Conservation (phyloP, 2,797 vertebrate species). For the Epinephelus malabaricus region DNA sequence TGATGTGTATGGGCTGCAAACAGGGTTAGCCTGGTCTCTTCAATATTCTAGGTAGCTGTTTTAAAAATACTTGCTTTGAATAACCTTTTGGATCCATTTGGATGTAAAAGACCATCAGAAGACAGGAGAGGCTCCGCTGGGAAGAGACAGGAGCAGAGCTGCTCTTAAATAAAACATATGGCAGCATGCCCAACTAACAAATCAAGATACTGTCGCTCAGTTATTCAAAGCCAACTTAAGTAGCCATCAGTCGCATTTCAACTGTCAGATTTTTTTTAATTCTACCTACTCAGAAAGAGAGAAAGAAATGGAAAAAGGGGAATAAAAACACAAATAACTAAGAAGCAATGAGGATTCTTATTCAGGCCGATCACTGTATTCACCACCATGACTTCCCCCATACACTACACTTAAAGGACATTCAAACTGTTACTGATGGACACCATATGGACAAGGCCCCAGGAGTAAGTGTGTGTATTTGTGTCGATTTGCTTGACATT, state of each 20-base stretch:
- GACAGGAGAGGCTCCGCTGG: background rate
- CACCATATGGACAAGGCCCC: slow-evolving; percentile 75
- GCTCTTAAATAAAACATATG: background rate
- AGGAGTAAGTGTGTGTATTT: slow-evolving; percentile 60
- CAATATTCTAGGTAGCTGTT: background rate
- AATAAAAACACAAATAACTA: slow-evolving; percentile 3
- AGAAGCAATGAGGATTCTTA: slow-evolving; percentile 14
- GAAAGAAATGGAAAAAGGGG: background rate
- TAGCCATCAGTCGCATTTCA: slow-evolving; percentile 5
- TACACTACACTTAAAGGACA: slow-evolving; percentile 42
- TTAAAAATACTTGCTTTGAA: background rate
- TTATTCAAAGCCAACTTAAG: background rate
- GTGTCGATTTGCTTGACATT: slow-evolving; percentile 78
- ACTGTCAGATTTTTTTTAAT: background rate
- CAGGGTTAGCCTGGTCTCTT: background rate
- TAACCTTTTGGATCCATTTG: background rate
- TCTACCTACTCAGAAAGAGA: background rate
- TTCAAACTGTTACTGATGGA: slow-evolving; percentile 57
- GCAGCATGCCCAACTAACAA: background rate
- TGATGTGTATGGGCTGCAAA: background rate
- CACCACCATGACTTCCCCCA: slow-evolving; percentile 9
- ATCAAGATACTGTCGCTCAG: background rate
- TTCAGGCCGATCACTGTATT: slow-evolving; percentile 15
- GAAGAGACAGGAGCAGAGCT: background rate
- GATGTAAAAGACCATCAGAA: background rate